Evolutionary conservation across 2,113 vertebrate genomes (phyloP).

Genomic region (Recurvirostra avosetta): DNA sequence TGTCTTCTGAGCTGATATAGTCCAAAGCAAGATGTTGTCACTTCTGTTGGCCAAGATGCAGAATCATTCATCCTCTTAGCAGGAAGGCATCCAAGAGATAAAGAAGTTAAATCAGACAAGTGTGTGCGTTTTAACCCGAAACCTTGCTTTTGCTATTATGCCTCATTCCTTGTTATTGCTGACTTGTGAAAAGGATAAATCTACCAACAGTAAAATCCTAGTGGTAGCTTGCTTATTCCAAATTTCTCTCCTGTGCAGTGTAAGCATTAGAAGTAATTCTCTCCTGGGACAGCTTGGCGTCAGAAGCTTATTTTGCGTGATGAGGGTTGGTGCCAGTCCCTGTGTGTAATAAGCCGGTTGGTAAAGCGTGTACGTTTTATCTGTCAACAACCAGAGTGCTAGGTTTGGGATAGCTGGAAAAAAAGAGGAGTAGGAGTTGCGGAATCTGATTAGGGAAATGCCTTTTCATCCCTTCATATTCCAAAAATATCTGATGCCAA

Average conservation of each 20-base stretch:
- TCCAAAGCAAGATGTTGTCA: not conserved
- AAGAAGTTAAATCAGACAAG: not conserved
- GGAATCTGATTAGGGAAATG: not conserved
- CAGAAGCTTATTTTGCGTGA: not conserved
- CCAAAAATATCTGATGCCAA: not conserved
- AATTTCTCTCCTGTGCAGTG: not conserved
- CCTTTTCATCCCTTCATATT: not conserved
- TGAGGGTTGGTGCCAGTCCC: not conserved
- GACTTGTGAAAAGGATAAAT: not conserved
- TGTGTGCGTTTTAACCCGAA: not conserved
- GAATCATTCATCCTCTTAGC: not conserved
- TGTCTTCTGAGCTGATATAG: not conserved
- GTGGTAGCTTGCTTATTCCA: not conserved
- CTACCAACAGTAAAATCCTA: not conserved
- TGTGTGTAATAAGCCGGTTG: not conserved
- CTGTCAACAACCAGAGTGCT: not conserved
- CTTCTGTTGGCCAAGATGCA: not conserved
- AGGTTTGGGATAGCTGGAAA: not conserved
- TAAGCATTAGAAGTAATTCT: not conserved
- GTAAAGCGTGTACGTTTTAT: not conserved
- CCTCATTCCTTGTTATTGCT: not conserved
- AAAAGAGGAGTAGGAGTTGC: not conserved
- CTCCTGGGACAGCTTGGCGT: not conserved
- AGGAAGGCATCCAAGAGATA: not conserved
- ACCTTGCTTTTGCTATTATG: not conserved